Base-by-base conservation (phyloP, 23 tunicate species). In the Ciona savignyi region DNA sequence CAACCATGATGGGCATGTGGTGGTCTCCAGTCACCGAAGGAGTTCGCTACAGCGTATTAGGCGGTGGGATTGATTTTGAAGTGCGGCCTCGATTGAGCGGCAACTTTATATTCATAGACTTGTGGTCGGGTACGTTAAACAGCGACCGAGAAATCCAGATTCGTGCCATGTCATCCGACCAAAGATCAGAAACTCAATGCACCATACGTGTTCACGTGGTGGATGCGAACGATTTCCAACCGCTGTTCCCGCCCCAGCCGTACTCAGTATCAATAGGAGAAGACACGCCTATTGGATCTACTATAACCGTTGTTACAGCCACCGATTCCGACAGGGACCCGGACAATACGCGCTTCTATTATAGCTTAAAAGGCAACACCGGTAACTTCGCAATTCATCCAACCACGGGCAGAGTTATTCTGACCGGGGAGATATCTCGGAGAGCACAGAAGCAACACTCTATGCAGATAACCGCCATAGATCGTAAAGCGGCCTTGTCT, bases 331-430 rank as follows among this genome's bases (percentile, higher is more conserved):
- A 85, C 74, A 51, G 75, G 24, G 75, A 78, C 31, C 63, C 70
- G 31, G 75, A 66, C 2, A 85, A 85, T 62, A 72, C 64, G 31
- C 70, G 80, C 4, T 78, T 78, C 31, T 85, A 85, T 33, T 85
- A 85, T 75, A 70, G 77, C 48, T 32, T 85, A 1, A 34, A 69
- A 1, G 67, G 65, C 19, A 51, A 31, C 28, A 85, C 84, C 24
- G 60, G 72, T 67, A 81, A 78, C 62, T 85, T 85, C 72, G 91
- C 91, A 0, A 82, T 85, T 1, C 74, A 85, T 42, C 91, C 91
- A 0, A 73, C 75, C 27, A 85, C 84, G 4, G 91, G 91, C 4
- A 70, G 51, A 32, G 91, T 85, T 0, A 73, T 31, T 19, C 70
- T 85, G 4, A 72, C 91, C 22, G 79, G 83, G 0, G 67, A 66